Conservation (phyloP, 2,888 invertebrate genomes). For the Heliconius charithonia region DNA sequence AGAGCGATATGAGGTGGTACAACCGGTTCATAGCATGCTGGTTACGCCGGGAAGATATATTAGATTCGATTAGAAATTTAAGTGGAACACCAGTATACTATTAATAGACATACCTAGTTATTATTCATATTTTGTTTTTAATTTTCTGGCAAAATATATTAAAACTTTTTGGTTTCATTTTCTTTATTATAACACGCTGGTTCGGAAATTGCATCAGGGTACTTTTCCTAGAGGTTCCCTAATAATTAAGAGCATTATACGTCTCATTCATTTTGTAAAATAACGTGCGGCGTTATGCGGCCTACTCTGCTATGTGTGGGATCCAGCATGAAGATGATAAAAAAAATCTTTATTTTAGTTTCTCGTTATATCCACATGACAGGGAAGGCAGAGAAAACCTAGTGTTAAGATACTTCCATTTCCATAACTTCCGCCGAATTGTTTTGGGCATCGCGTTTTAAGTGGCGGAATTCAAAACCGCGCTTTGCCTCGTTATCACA, state of each 20-base stretch:
- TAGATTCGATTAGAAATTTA: conserved; percentile 4
- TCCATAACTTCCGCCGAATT: no score
- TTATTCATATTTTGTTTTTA: no score
- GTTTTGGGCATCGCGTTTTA: background rate
- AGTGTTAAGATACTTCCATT: background rate
- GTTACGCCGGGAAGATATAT: conserved; percentile 7
- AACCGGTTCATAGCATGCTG: conserved; percentile 27
- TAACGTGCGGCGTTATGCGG: no score
- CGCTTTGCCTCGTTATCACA: no score
- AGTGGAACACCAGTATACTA: background rate
- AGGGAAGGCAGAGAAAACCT: background rate
- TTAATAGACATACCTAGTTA: background rate
- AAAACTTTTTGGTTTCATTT: no score
- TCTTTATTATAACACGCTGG: no score
- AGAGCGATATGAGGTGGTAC: conserved; percentile 28
- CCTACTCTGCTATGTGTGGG: background rate
- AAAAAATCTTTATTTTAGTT: background rate
- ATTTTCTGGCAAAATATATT: no score
- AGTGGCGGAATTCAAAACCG: no score
- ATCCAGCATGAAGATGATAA: background rate
- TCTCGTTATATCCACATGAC: background rate
- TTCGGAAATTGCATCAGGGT: no score
- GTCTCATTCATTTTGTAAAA: no score
- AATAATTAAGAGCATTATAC: no score
- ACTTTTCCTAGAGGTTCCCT: no score